Evolutionary conservation across 2,797 vertebrate genomes (phyloP), one percentile per base, ranked within the genome.

Genomic region (Karalla daura): DNA sequence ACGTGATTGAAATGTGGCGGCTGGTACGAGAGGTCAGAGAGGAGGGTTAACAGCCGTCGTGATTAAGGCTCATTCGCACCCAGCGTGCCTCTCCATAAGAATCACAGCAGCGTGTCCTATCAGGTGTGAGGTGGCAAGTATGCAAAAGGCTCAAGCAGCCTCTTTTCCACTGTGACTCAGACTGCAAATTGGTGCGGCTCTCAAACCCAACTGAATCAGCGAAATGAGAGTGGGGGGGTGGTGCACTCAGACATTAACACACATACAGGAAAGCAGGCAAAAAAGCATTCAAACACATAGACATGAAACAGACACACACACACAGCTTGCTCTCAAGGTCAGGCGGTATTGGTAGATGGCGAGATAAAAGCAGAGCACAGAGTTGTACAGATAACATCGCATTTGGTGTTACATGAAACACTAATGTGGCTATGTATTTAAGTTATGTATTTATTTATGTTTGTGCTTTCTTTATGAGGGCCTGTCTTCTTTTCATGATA

Each of bases 401-500:
- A 53, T 63, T 76, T 17, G 56, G 69, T 21, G 46, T 25, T 25
- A 64, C 63, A 81, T 46, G 41, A 63, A 70, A 65, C 68, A 55
- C 55, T 61, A 83, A 63, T n/a, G 25, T 8, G 1, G 35, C 52
- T 24, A 1, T 69, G 61, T 73, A 43, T 70, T 86, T 83, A 78
- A 63, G 36, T 62, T 62, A 45, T 74, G 71, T 70, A 64, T 88
- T 81, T 88, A 86, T 92, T 82, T 86, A 79, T 86, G 80, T 78
- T 37, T 35, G 36, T 54, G 45, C 20, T 25, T 41, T 53, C 39
- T 25, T 81, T 90, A 87, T 56, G 72, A 82, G 78, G 76, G 53
- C 55, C 58, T 65, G 73, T 77, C 85, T 73, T 78, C 78, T 80
- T 76, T 88, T 87, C 85, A 76, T 83, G 79, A 92, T 91, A 92